A percentile compares a stretch with the other conserved stretches of the same genome.
These are phyloP conservation scores for Caenorhabditis imperialis DNA, from an alignment of 2,888 invertebrate species.

Conservation along the genomic window DNA sequence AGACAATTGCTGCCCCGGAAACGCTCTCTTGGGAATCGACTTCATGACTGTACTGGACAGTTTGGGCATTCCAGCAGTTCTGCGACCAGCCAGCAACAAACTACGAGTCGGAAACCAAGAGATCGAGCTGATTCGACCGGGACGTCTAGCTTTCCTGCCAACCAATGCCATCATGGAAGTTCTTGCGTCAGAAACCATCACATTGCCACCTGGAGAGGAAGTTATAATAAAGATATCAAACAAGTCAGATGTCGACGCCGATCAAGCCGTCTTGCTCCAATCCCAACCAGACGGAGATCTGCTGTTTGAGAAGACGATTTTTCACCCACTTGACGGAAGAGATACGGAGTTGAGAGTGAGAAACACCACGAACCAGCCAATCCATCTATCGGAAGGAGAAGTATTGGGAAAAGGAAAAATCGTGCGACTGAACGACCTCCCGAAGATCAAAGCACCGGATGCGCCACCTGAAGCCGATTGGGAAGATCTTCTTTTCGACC, in stretches of 20 bases:
- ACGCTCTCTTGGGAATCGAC: slow-evolving; percentile 16
- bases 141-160: not conserved
- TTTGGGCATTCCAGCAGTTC: not conserved
- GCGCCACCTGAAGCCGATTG: slow-evolving; percentile 39
- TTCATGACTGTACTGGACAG: slow-evolving; percentile 10
- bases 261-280: slow-evolving; percentile 3
- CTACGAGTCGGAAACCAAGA: not conserved
- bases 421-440: not conserved
- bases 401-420: not conserved
- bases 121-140: not conserved
- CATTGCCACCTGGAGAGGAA: slow-evolving; percentile 1
- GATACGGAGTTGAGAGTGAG: not conserved
- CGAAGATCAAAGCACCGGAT: not conserved
- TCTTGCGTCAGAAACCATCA: not conserved
- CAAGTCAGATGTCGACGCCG: not conserved
- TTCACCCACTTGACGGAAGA: slow-evolving; percentile 5
- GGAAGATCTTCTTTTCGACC: slow-evolving; percentile 16
- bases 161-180: slow-evolving; percentile 2
- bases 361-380: not conserved
- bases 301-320: not conserved
- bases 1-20: slow-evolving; percentile 11
- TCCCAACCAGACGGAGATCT: not conserved
- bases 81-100: slow-evolving; percentile 3
- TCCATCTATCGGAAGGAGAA: not conserved
- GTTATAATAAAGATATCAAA: not conserved